A percentile compares a stretch with the other conserved stretches of the same genome.
phyloP scores from a whole-genome alignment of 2,797 vertebrate genomes.

The Lateolabrax maculatus region DNA sequence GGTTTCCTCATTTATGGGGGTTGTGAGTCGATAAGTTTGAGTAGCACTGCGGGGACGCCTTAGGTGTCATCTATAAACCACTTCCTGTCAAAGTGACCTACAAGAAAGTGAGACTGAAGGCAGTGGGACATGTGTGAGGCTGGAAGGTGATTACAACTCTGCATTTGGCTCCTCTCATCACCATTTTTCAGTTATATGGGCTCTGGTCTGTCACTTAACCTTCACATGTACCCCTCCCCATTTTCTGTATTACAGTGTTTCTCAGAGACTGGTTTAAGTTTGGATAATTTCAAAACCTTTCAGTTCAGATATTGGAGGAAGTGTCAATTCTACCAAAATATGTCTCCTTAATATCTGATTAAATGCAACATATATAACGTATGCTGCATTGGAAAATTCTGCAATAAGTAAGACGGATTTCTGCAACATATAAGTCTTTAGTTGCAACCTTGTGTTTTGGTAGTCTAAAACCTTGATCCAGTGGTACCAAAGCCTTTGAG shows the following conservation, averaged over 20 bases:
- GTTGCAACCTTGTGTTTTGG: neutral
- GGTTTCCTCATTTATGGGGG: neutral
- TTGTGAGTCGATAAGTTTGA: neutral
- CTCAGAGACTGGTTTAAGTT: slow-evolving; percentile 6
- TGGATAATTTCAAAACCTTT: neutral
- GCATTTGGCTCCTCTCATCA: slow-evolving; percentile 63
- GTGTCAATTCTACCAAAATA: neutral
- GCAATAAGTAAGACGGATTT: slow-evolving; percentile 1
- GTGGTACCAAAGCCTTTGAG: neutral
- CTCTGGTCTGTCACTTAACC: slow-evolving; percentile 69
- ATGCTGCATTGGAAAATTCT: neutral
- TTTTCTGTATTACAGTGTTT: slow-evolving; percentile 25
- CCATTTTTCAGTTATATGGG: slow-evolving; percentile 68
- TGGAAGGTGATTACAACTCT: slow-evolving; percentile 60
- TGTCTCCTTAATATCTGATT: neutral
- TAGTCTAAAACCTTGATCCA: neutral
- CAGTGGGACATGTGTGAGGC: slow-evolving; percentile 44
- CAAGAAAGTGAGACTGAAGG: slow-evolving; percentile 56
- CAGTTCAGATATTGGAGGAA: neutral
- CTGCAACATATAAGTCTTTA: neutral
- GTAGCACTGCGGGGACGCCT: neutral
- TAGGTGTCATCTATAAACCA: slow-evolving; percentile 38
- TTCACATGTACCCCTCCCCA: slow-evolving; percentile 48
- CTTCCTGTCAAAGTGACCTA: slow-evolving; percentile 71
- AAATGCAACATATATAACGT: neutral